Evolutionary conservation across 2,113 vertebrate genomes (phyloP), one percentile per base, ranked within the genome.

Genomic region (Polyodon spathula): DNA sequence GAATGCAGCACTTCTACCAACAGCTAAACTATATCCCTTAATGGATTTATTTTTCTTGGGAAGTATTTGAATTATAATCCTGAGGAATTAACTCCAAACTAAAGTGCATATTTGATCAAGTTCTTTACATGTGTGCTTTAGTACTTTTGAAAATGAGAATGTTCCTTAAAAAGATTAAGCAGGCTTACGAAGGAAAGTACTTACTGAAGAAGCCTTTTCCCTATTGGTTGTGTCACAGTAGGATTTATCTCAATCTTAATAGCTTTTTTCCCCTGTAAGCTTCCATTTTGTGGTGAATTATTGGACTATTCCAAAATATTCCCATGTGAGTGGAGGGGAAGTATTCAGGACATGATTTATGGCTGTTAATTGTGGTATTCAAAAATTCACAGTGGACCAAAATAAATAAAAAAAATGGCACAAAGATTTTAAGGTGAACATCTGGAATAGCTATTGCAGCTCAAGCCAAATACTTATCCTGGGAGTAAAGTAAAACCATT

Each of bases 311-410:
- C 76, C 75, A 68, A 57, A 59, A 80, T 77, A 81, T 82, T 84
- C 85, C 81, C 84, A 56, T 27, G 72, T 73, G 83, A 81, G 75
- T 50, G 66, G 80, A 76, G 71, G 76, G 81, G 81, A 83, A 85
- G 80, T 81, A 74, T 85, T 84, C 77, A 67, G 78, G 75, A 79
- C 75, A 72, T 86, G 82, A 87, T 85, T 83, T 86, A 84, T 80
- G 77, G 76, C 76, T 58, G 78, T 77, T 85, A 84, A 85, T 86
- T 84, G 82, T 80, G 77, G 73, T 76, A 71, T 77, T 76, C 68
- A 70, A 73, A 84, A 77, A 82, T 68, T 76, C 76, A 80, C 78
- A 83, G 82, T 78, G 82, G 77, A 79, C 71, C 60, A 61, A 58
- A 70, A 61, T 59, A 59, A 54, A 27, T 27, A 27, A 54, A 69